Conservation (phyloP, 2,797 vertebrate genomes). For the Scarus forsteni region DNA sequence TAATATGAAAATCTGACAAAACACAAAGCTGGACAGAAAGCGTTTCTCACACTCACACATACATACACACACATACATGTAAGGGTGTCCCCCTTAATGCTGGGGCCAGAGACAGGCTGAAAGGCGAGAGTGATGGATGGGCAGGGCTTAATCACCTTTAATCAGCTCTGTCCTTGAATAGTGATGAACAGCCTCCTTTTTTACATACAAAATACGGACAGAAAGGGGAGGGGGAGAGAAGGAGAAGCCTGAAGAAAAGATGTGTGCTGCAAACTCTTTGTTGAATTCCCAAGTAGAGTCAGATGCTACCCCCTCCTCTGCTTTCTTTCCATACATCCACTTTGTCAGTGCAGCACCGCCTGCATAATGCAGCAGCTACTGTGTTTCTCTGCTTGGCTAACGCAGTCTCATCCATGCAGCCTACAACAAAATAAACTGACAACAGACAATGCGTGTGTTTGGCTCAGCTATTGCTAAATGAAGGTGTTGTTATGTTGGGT, state of each 20-base stretch:
- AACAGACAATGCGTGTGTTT: slow-evolving; percentile 14
- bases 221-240: slow-evolving; percentile 29
- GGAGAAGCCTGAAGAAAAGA: slow-evolving; percentile 58
- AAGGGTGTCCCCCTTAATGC: slow-evolving; percentile 49
- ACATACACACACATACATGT: slow-evolving; percentile 44
- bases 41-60: slow-evolving; percentile 19
- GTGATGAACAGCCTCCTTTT: slow-evolving; percentile 78
- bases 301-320: slow-evolving; percentile 65
- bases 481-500: slow-evolving; percentile 13
- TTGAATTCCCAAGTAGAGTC: slow-evolving; percentile 69
- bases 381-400: slow-evolving; percentile 19
- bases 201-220: slow-evolving; percentile 58
- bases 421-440: slow-evolving; percentile 1
- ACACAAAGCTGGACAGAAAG: slow-evolving; percentile 41
- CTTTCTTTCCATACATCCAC: slow-evolving; percentile 42
- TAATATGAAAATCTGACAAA: slow-evolving; percentile 60
- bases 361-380: slow-evolving; percentile 8
- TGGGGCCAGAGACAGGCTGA: slow-evolving; percentile 76
- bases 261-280: slow-evolving; percentile 59
- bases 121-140: slow-evolving; percentile 83
- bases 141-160: slow-evolving; percentile 84
- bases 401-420: not conserved
- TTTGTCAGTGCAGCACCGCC: slow-evolving; percentile 33
- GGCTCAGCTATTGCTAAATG: not conserved
- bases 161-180: slow-evolving; percentile 83